A percentile compares a stretch with the other conserved stretches of the same genome.
These are phyloP conservation scores for Cabera pusaria DNA, from an alignment of 2,888 invertebrate genomes.

Conservation along the genomic window DNA sequence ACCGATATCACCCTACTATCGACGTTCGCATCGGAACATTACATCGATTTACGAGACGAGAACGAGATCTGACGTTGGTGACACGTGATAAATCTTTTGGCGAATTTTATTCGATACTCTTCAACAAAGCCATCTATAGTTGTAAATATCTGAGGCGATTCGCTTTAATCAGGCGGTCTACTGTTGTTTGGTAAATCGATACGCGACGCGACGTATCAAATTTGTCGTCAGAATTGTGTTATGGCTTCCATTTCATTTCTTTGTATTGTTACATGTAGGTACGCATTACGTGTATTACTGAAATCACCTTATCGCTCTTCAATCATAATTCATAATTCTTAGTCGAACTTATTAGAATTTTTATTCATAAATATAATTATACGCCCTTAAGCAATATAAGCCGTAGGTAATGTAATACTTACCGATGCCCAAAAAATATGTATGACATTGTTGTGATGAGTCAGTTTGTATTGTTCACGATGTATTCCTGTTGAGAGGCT, in stretches of 20 bases:
- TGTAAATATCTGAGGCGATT: conserved; percentile 44
- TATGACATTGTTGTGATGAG: conserved; percentile 57
- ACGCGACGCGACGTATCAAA: conserved; percentile 40
- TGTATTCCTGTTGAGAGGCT: neutral
- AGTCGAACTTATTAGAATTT: conserved; percentile 14
- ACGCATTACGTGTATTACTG: no score
- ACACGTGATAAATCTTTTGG: conserved; percentile 59
- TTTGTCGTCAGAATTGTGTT: conserved; percentile 32
- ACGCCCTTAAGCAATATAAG: conserved; percentile 16
- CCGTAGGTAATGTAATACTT: conserved; percentile 29
- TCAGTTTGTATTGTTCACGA: conserved; percentile 45
- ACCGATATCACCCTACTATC: conserved; percentile 58
- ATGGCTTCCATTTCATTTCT: conserved; percentile 13
- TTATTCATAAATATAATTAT: conserved; percentile 19
- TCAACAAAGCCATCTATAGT: conserved; percentile 27
- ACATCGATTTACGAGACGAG: conserved; percentile 67
- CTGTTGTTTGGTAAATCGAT: conserved; percentile 48
- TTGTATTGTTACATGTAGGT: conserved; percentile 23
- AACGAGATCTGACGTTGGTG: conserved; percentile 55
- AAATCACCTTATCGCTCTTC: no score
- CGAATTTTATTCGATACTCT: conserved; percentile 48
- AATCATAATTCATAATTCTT: conserved; percentile 5
- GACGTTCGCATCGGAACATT: conserved; percentile 55
- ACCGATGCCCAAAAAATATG: conserved; percentile 65
- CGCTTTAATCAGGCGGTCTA: conserved; percentile 33